phyloP scores from a whole-genome alignment of 2,888 invertebrate genomes.

The Acheta domesticus region DNA sequence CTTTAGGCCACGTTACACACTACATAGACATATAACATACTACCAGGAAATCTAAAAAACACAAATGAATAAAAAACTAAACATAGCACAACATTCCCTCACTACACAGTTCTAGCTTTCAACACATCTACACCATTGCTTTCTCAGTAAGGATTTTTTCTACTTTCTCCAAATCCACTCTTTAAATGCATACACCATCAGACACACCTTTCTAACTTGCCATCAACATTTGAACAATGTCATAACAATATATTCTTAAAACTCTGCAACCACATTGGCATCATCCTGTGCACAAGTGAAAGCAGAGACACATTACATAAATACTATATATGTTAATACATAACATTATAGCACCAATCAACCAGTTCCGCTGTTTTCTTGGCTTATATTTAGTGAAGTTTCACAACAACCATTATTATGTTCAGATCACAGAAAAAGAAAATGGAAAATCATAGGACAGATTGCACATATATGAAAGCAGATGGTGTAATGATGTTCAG shows the following conservation, averaged over 20 bases:
- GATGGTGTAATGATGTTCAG: not conserved
- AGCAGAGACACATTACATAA: not conserved
- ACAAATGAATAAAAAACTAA: not conserved
- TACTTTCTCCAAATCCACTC: not conserved
- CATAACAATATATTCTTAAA: not conserved
- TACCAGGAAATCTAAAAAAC: not conserved
- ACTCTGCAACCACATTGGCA: not conserved
- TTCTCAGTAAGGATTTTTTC: too few species aligned
- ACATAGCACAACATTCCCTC: not conserved
- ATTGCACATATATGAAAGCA: not conserved
- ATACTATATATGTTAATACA: conserved; percentile 18
- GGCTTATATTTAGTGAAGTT: not conserved
- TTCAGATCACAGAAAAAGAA: not conserved
- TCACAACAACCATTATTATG: not conserved
- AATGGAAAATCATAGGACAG: not conserved
- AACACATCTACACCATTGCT: not conserved
- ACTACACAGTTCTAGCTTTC: not conserved
- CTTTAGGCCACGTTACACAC: not conserved
- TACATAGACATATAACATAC: not conserved
- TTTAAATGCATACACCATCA: not conserved
- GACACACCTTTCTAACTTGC: not conserved
- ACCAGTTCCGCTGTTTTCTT: not conserved
- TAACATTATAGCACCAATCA: conserved; percentile 11
- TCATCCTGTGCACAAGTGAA: not conserved
- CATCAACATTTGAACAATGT: not conserved